These are phyloP conservation scores for Coptodon rendalli DNA, from an alignment of 2,113 vertebrate genomes.

Conservation along the genomic window DNA sequence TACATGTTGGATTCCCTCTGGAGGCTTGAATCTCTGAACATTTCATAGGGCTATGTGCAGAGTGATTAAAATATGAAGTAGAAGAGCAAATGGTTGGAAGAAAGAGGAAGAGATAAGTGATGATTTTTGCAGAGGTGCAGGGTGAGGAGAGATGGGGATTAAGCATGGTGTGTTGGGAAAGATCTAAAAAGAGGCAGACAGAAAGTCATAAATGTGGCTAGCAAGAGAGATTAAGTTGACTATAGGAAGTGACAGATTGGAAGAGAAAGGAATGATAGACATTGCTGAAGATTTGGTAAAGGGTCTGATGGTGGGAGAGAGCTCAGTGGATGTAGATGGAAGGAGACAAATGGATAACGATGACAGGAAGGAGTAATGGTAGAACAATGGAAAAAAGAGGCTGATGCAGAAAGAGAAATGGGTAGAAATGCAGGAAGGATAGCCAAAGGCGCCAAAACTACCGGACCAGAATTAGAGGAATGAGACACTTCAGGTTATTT, in stretches of 20 bases:
- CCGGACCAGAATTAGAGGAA: not conserved
- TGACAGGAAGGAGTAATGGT: not conserved
- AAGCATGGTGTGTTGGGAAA: not conserved
- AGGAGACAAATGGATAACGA: not conserved
- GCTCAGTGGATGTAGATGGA: not conserved
- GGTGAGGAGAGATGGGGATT: not conserved
- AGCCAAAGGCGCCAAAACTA: not conserved
- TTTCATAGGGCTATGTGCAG: not conserved
- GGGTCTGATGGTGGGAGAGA: not conserved
- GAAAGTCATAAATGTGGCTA: not conserved
- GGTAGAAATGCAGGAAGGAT: not conserved
- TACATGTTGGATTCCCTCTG: not conserved
- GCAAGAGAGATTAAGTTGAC: not conserved
- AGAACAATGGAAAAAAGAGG: not conserved
- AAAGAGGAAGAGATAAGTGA: not conserved
- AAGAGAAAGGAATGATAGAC: not conserved
- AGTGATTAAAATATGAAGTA: conserved; percentile 10
- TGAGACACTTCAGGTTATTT: not conserved
- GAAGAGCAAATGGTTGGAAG: not conserved
- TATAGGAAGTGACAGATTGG: not conserved
- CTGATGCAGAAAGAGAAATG: not conserved
- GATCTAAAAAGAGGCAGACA: not conserved
- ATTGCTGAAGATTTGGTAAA: not conserved
- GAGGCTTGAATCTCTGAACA: not conserved
- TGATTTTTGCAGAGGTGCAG: not conserved